Evolutionary conservation across 2,797 vertebrate genomes (phyloP).

Genomic region (Acrossocheilus wenchowensis): DNA sequence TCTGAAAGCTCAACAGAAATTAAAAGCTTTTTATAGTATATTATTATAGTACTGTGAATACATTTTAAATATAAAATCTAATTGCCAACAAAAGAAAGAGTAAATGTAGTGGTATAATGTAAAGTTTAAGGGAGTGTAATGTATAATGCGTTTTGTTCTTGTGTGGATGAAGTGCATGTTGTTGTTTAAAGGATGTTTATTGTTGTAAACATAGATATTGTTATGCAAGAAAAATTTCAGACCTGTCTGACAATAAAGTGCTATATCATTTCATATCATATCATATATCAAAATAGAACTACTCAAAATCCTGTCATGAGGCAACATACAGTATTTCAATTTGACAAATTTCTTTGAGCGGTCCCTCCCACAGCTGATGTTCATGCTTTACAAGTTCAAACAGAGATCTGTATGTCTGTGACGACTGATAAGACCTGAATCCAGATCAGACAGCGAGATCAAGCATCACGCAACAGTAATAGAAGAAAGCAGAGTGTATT

Average conservation of each 20-base stretch:
- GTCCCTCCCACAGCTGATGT: slow-evolving; percentile 37
- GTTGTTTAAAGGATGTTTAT: no score
- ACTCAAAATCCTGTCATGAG: background rate
- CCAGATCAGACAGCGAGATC: slow-evolving; percentile 55
- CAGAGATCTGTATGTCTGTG: slow-evolving; percentile 45
- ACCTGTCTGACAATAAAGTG: no score
- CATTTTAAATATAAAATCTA: background rate
- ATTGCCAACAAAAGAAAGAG: background rate
- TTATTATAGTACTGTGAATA: background rate
- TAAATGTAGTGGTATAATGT: background rate
- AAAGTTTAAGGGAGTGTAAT: no score
- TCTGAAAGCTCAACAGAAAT: background rate
- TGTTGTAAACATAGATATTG: no score
- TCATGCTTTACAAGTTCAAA: slow-evolving; percentile 53
- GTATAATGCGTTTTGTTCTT: no score
- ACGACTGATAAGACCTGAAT: slow-evolving; percentile 55
- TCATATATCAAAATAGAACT: background rate
- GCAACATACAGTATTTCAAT: slow-evolving; percentile 22
- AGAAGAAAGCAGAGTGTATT: slow-evolving; percentile 55
- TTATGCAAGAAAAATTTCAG: no score
- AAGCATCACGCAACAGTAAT: slow-evolving; percentile 53
- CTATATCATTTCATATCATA: no score
- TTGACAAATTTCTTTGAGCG: slow-evolving; percentile 48
- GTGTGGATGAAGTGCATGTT: no score
- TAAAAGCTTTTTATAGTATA: background rate